Base-by-base conservation (phyloP, 2,113 vertebrate genomes). In the Scomber japonicus region DNA sequence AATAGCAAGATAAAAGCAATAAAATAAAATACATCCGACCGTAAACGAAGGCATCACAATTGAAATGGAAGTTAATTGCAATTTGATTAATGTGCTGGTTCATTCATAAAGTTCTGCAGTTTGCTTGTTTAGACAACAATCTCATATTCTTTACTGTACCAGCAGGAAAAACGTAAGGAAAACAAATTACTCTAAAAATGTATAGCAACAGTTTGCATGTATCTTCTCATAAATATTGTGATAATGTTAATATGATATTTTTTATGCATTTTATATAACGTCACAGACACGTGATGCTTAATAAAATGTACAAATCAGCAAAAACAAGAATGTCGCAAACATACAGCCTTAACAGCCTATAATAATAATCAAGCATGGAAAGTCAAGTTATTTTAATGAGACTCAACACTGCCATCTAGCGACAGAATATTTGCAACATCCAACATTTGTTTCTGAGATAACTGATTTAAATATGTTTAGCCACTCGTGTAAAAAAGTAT, bases 341-440 rank as follows among this genome's bases (percentile, higher is more conserved):
- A 44, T 8, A 13, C 16, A 49, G 24, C 11, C 2, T 68, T 1
- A 49, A 16, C 13, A 11, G 7, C 3, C n/a, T 40, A 40, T 40
- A 11, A n/a, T 13, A 53, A n/a, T 2, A 45, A 16, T 2, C 8
- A 44, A 13, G 45, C 4, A 46, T 46, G 9, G 8, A 7, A 40
- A 66, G 9, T 13, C 3, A 9, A 0, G 2, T 10, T 30, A 4
- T 61, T 59, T 65, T 19, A 55, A 21, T 3, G 9, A 30, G 12
- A 65, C 30, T 15, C 46, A 63, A 79, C 71, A 77, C 30, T 71
- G 62, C 13, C 82, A 87, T 82, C 91, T 88, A 70, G 84, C 78
- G 89, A 50, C 35, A 1, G 0, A 57, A 54, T 6, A 0, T 21
- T 46, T 68, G 51, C 17, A 30, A 67, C 0, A 12, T 7, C 7